Evolutionary conservation across 2,113 vertebrate genomes (phyloP).

Genomic region (Vanacampus margaritifer): DNA sequence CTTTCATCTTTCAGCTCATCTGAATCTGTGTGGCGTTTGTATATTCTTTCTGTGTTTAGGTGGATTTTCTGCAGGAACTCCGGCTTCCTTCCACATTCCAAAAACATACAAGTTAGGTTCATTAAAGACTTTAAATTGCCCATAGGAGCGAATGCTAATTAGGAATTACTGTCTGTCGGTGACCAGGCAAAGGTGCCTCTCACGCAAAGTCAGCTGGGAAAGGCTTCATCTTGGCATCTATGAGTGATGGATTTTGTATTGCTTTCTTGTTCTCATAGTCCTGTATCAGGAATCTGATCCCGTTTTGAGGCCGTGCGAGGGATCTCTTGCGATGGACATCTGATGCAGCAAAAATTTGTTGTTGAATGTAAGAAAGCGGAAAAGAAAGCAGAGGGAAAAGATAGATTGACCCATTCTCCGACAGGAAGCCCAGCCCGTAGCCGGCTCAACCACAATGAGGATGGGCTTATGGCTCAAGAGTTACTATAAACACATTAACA

Average conservation of each 20-base stretch:
- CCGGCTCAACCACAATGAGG: conserved; percentile 48
- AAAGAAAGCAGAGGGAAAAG: conserved; percentile 34
- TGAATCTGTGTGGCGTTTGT: too few relatives aligned
- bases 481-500: conserved; percentile 53
- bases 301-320: conserved; percentile 54
- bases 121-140: too few relatives aligned
- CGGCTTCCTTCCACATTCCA: too few relatives aligned
- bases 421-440: conserved; percentile 52
- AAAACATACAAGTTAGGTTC: too few relatives aligned
- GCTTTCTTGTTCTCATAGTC: conserved; percentile 26
- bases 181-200: too few relatives aligned
- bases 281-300: conserved; percentile 57
- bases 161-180: too few relatives aligned
- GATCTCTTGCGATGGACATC: conserved; percentile 57
- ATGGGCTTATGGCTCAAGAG: conserved; percentile 59
- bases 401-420: conserved; percentile 61
- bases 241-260: not conserved
- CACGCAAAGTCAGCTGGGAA: too few relatives aligned
- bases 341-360: conserved; percentile 71
- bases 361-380: conserved; percentile 66
- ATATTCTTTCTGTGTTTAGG: too few relatives aligned
- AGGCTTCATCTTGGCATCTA: not conserved
- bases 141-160: too few relatives aligned
- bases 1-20: too few relatives aligned
- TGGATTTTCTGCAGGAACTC: too few relatives aligned